Conservation (phyloP, 2,888 invertebrate species). For the Agonopterix subpropinquella region DNA sequence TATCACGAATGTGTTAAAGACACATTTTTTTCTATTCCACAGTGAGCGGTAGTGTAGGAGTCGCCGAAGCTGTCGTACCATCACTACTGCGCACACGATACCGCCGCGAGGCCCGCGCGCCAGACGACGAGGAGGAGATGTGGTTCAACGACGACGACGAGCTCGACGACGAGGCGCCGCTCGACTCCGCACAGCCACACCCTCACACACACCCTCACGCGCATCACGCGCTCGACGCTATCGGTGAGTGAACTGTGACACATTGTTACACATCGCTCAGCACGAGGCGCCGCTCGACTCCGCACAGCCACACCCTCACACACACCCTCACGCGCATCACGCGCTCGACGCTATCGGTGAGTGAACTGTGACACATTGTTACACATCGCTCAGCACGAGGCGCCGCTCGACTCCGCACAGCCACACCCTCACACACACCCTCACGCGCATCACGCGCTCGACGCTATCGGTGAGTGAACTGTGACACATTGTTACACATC, state of each 20-base stretch:
- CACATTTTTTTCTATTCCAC: constrained; percentile 1
- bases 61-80: constrained; percentile 79
- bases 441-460: constrained; percentile 63
- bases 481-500: too few relatives aligned
- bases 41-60: constrained; percentile 65
- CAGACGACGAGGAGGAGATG: constrained; percentile 98
- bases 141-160: constrained; percentile 99
- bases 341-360: constrained; percentile 67
- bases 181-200: constrained; percentile 49
- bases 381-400: constrained; percentile 84
- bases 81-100: constrained; percentile 89
- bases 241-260: constrained; percentile 9
- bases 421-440: constrained; percentile 37
- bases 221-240: constrained; percentile 66
- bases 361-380: background rate
- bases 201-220: constrained; percentile 43
- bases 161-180: constrained; percentile 85
- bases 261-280: constrained; percentile 71
- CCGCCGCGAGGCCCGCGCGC: constrained; percentile 92
- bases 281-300: constrained; percentile 81
- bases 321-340: constrained; percentile 43
- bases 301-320: constrained; percentile 39
- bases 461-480: constrained; percentile 49
- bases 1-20: too few relatives aligned
- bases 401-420: constrained; percentile 61